Evolutionary conservation across 1,140 invertebrate genomes (phyloP), one percentile per base, ranked within the genome.

Genomic region (Eriosoma lanigerum): DNA sequence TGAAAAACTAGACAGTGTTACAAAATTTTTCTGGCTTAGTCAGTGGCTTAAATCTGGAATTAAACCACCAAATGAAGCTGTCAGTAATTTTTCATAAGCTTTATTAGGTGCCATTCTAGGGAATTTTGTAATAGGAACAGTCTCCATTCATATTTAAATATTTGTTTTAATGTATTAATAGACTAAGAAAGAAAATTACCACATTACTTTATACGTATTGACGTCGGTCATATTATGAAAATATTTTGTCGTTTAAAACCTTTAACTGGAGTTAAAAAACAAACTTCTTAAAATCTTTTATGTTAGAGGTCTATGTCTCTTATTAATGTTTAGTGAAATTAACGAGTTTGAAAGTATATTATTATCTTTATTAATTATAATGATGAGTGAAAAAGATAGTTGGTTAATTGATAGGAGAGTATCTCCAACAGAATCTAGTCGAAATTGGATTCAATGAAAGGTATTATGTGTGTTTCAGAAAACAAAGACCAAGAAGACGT

Each of bases 191-290:
- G 19, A 64, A 10, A 19, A 64, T n/a, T 64, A 32, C 17, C 60
- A 5, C 6, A 32, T n/a, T 38, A 17, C 32, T 64, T 64, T 64
- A 64, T 64, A 64, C 58, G 26, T 62, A 62, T 62, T 62, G 58
- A 62, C 19, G 58, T 62, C 4, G 26, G 13, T 8, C 58, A 60
- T 60, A 60, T 60, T 13, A 60, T 60, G 3, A 60, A 60, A 60
- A 60, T 60, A 38, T 62, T 62, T 62, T 62, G 29, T 62, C 29
- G 60, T 19, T 62, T 62, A 10, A 62, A 62, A 19, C 32, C 5
- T 1, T 62, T 62, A n/a, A 38, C 29, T 19, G 60, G 15, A 19
- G 32, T 62, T 19, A 19, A 62, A 62, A 38, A 32, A 62, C 0
- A 60, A 29, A 58, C 24, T 24, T 58, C 56, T 58, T 2, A 29